Percentiles rank a stretch among this genome's conserved stretches.
Conservation (phyloP, 2,797 vertebrate species). For the Chrysocyon brachyurus region DNA sequence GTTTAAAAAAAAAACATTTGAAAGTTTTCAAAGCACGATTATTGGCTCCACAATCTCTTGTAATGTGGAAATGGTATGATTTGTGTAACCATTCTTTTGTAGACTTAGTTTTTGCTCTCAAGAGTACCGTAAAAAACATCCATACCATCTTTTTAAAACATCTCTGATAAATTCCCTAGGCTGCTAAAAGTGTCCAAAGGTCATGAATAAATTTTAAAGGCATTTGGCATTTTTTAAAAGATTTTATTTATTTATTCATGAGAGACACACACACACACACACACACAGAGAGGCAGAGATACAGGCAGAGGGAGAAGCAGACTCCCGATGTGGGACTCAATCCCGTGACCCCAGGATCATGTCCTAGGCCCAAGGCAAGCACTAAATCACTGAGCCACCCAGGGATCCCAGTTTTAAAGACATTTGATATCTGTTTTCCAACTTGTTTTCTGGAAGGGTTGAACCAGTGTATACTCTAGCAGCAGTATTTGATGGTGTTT, state of each 20-base stretch:
- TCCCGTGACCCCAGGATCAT: too few species aligned
- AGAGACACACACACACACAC: too few species aligned
- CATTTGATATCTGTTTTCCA: slow-evolving; percentile 36
- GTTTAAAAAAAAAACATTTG: slow-evolving; percentile 6
- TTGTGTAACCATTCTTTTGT: not conserved
- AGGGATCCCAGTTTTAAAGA: not conserved
- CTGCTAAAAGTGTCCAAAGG: not conserved
- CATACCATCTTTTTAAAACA: not conserved
- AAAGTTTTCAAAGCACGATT: not conserved
- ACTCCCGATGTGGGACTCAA: too few species aligned
- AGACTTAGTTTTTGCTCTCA: slow-evolving; percentile 19
- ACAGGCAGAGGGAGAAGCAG: too few species aligned
- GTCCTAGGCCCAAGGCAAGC: too few species aligned
- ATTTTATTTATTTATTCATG: too few species aligned
- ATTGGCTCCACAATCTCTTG: not conserved
- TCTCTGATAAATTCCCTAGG: not conserved
- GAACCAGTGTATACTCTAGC: not conserved
- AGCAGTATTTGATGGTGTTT: not conserved
- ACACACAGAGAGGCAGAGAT: too few species aligned
- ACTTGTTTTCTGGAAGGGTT: not conserved
- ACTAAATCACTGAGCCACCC: too few species aligned
- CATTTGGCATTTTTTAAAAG: not conserved
- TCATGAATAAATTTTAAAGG: not conserved
- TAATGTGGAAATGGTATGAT: not conserved
- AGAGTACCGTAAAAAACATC: not conserved